Conservation (phyloP, 2,113 vertebrate genomes). For the Serinus canaria region DNA sequence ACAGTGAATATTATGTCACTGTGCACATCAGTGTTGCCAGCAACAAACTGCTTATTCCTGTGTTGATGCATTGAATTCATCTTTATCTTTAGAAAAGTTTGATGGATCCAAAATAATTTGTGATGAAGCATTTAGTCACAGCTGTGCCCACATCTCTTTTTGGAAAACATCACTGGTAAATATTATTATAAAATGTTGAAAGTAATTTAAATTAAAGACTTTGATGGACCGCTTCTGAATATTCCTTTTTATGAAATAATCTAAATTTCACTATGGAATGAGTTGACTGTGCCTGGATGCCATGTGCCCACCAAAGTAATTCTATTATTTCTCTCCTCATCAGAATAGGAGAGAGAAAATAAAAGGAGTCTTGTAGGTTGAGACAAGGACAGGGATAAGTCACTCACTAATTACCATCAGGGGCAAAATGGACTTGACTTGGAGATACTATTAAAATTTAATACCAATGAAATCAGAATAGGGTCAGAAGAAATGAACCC, state of each 20-base stretch:
- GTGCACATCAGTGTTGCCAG: not conserved
- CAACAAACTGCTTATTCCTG: not conserved
- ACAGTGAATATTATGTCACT: not conserved
- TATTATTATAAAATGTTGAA: not conserved
- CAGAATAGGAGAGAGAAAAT: not conserved
- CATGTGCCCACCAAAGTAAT: not conserved
- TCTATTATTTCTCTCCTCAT: not conserved
- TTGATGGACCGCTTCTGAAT: not conserved
- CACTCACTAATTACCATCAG: not conserved
- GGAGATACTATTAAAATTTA: not conserved
- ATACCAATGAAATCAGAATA: not conserved
- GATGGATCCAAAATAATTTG: not conserved
- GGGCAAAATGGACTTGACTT: not conserved
- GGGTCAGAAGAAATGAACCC: not conserved
- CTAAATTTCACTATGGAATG: not conserved
- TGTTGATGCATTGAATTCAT: not conserved
- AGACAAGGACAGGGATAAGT: not conserved
- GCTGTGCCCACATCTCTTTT: not conserved
- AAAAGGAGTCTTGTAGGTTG: not conserved
- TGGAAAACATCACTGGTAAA: not conserved
- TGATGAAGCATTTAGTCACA: not conserved
- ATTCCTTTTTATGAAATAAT: not conserved
- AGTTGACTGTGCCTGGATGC: not conserved
- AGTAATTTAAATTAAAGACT: not conserved
- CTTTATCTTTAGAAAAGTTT: not conserved